Conservation (phyloP, 2,888 invertebrate genomes). For the Polydrusus tereticollis region DNA sequence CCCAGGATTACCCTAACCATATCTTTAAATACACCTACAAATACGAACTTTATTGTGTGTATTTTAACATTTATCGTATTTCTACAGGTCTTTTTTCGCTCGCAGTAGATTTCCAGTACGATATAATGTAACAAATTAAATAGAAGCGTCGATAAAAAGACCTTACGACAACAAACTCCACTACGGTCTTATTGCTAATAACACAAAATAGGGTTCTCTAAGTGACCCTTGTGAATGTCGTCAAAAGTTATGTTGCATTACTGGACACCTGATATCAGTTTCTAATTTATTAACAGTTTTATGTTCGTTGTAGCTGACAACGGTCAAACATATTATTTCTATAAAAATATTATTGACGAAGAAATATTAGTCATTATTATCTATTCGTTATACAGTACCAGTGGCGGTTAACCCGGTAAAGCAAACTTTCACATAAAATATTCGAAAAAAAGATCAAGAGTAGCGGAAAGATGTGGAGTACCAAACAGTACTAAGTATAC, state of each 20-base stretch:
- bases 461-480: too few species aligned
- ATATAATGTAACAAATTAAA: slow-evolving; percentile 14
- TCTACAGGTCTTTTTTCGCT: not conserved
- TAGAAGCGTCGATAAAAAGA: slow-evolving; percentile 3
- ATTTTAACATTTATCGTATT: not conserved
- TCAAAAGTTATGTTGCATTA: slow-evolving; percentile 13
- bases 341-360: not conserved
- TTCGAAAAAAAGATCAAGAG: too few species aligned
- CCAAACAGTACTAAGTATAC: too few species aligned
- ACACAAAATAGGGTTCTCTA: not conserved
- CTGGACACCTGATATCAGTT: slow-evolving; percentile 10
- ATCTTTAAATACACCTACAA: not conserved
- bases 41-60: not conserved
- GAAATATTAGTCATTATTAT: too few species aligned
- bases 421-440: too few species aligned
- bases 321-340: not conserved
- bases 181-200: slow-evolving; percentile 8
- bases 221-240: slow-evolving; percentile 7
- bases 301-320: slow-evolving; percentile 2
- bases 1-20: not conserved
- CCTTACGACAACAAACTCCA: not conserved
- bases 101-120: not conserved
- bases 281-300: slow-evolving; percentile 10
- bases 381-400: too few species aligned
- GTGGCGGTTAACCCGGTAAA: too few species aligned